Conservation (phyloP, 2,888 invertebrate species). For the Dichetophora obliterata region DNA sequence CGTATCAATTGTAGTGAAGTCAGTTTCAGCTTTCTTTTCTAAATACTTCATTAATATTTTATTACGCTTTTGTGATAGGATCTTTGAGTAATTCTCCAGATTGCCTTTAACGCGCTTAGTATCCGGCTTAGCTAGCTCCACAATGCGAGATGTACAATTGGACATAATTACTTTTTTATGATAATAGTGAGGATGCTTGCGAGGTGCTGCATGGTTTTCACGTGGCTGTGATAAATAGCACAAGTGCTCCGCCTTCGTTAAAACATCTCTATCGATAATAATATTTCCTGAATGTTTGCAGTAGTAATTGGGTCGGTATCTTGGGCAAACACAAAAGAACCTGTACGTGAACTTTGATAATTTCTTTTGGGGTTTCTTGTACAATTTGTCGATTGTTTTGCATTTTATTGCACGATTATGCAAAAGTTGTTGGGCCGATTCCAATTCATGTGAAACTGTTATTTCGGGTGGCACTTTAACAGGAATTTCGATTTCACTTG, state of each 20-base stretch:
- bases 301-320: slow-evolving; percentile 55
- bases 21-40: slow-evolving; percentile 54
- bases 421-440: slow-evolving; percentile 56
- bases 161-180: slow-evolving; percentile 58
- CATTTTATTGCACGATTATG: slow-evolving; percentile 57
- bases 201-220: slow-evolving; percentile 51
- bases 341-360: slow-evolving; percentile 55
- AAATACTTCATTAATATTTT: slow-evolving; percentile 55
- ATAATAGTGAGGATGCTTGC: slow-evolving; percentile 49
- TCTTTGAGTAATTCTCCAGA: slow-evolving; percentile 52
- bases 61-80: slow-evolving; percentile 55
- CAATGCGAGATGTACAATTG: slow-evolving; percentile 63
- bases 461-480: slow-evolving; percentile 31
- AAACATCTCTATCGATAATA: slow-evolving; percentile 63
- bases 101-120: slow-evolving; percentile 56
- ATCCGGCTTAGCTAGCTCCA: slow-evolving; percentile 61
- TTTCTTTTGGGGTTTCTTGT: slow-evolving; percentile 49
- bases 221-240: slow-evolving; percentile 64
- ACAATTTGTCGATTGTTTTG: slow-evolving; percentile 57
- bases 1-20: slow-evolving; percentile 56
- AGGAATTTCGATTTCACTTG: slow-evolving; percentile 48
- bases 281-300: slow-evolving; percentile 65
- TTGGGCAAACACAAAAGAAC: slow-evolving; percentile 59
- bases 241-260: slow-evolving; percentile 64
- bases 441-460: slow-evolving; percentile 62